Percentiles rank a stretch among this genome's conserved stretches.
phyloP scores from a whole-genome alignment of 2,888 invertebrate species.

The Drosophila stalkeri region DNA sequence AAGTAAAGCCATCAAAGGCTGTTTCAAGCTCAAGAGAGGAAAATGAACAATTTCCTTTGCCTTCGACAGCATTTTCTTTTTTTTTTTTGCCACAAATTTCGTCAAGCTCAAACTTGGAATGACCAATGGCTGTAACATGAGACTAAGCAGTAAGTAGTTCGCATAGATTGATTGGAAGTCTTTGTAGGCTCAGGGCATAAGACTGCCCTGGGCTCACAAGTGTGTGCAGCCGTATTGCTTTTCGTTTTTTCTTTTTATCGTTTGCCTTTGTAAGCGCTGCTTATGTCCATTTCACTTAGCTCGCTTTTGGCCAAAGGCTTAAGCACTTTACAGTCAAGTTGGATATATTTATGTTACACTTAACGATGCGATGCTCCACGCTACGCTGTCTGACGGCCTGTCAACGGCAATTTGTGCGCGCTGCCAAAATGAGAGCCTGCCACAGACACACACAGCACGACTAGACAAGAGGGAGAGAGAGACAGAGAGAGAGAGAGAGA shows the following conservation, averaged over 20 bases:
- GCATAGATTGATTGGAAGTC: conserved; percentile 33
- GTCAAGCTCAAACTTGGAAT: conserved; percentile 3
- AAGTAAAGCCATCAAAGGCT: not conserved
- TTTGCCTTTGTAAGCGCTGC: conserved; percentile 65
- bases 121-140: conserved; percentile 21
- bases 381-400: conserved; percentile 31
- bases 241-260: conserved; percentile 3
- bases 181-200: conserved; percentile 35
- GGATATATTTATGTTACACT: conserved; percentile 78
- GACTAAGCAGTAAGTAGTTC: conserved; percentile 9
- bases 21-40: not conserved
- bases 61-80: not conserved
- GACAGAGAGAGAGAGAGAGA: not conserved
- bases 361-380: conserved; percentile 55
- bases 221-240: conserved; percentile 10
- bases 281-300: conserved; percentile 62
- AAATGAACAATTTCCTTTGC: not conserved
- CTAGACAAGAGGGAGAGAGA: conserved; percentile 31
- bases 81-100: not conserved
- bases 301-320: conserved; percentile 65
- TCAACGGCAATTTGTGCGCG: conserved; percentile 20
- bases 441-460: conserved; percentile 24
- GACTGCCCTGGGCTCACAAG: conserved; percentile 14
- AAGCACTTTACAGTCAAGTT: conserved; percentile 77
- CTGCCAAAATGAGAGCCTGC: not conserved